Conservation (phyloP, 2,797 vertebrate species). For the Octomys mimax region DNA sequence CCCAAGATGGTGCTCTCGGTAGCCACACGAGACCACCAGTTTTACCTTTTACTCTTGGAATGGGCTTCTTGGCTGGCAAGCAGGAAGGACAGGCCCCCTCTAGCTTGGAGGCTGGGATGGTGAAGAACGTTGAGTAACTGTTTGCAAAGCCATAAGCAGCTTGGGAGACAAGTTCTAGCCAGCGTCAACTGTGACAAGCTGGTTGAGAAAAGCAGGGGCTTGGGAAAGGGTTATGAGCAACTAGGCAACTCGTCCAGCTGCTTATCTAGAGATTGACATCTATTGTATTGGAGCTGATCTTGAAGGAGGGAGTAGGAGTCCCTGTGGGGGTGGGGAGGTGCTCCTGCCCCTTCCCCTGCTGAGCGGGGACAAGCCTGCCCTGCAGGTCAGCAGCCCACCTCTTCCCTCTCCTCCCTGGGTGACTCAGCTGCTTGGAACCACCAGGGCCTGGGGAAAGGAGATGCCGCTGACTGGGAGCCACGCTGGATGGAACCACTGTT, state of each 20-base stretch:
- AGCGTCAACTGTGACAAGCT: not conserved
- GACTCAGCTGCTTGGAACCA: slow-evolving; percentile 73
- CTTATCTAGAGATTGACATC: not conserved
- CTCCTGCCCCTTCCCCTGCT: not conserved
- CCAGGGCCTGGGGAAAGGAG: slow-evolving; percentile 55
- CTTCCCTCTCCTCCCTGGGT: slow-evolving; percentile 45
- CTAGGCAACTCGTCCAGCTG: not conserved
- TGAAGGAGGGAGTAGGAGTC: slow-evolving; percentile 47
- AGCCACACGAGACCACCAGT: not conserved
- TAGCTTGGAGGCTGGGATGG: not conserved
- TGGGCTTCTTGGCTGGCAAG: not conserved
- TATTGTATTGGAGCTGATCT: not conserved
- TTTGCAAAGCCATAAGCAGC: not conserved
- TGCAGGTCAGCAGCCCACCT: slow-evolving; percentile 42
- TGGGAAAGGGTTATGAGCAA: not conserved
- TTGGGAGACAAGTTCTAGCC: not conserved
- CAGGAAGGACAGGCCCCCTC: not conserved
- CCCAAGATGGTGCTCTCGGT: not conserved
- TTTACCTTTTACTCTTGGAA: not conserved
- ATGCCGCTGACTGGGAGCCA: not conserved
- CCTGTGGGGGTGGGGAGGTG: not conserved
- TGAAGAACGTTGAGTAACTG: not conserved
- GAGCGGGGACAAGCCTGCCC: not conserved
- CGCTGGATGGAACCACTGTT: slow-evolving; percentile 65
- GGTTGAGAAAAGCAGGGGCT: slow-evolving; percentile 2